Conservation (phyloP, 2,888 invertebrate species). For the Sinotaia quadrata region DNA sequence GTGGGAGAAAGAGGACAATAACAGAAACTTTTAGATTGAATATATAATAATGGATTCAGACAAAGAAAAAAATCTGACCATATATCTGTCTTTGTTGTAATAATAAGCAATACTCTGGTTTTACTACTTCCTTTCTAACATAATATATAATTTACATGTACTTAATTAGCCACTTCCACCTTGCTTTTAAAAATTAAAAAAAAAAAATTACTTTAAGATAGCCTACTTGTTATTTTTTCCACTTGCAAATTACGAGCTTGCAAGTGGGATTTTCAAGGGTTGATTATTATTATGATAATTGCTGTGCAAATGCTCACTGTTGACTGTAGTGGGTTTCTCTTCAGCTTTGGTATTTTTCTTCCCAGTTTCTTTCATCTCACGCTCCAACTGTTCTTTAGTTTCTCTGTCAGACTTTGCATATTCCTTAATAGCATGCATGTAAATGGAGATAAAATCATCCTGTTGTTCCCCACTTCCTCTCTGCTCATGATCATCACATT, state of each 20-base stretch:
- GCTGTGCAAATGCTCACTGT: slow-evolving; percentile 1
- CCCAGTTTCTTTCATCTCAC: slow-evolving; percentile 1
- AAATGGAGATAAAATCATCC: slow-evolving; percentile 12
- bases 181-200: background rate
- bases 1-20: too few species aligned
- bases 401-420: slow-evolving; percentile 25
- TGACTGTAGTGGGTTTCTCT: slow-evolving; percentile 8
- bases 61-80: too few species aligned
- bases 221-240: too few species aligned
- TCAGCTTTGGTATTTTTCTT: slow-evolving; percentile 17
- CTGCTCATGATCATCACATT: slow-evolving; percentile 2
- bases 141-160: background rate
- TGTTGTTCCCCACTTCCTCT: background rate
- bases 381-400: slow-evolving; percentile 23
- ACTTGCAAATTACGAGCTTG: too few species aligned
- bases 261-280: background rate
- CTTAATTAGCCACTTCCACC: background rate
- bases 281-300: too few species aligned
- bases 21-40: too few species aligned
- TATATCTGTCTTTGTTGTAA: too few species aligned
- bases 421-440: slow-evolving; percentile 11
- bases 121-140: too few species aligned
- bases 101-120: too few species aligned
- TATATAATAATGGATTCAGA: too few species aligned
- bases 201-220: too few species aligned